Percentiles rank a stretch among this genome's conserved stretches.
Conservation (phyloP, 1,140 invertebrate genomes). For the Trichonephila clavata region DNA sequence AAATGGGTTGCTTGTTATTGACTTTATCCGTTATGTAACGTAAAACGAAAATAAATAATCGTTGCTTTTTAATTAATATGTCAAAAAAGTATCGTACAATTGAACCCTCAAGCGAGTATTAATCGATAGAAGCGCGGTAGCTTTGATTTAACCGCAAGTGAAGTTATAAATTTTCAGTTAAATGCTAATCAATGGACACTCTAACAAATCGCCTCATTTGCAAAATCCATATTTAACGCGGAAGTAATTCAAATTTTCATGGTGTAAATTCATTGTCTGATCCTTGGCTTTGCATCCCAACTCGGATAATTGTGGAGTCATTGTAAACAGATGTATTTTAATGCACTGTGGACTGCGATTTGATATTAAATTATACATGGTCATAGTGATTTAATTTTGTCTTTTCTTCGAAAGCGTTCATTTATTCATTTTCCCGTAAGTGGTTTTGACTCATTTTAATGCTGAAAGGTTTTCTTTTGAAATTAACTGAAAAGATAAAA, state of each 20-base stretch:
- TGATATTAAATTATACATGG: slow-evolving; percentile 21
- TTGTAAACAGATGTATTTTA: slow-evolving; percentile 5
- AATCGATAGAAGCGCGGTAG: neutral
- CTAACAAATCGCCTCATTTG: slow-evolving; percentile 22
- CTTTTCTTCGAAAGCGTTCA: slow-evolving; percentile 1
- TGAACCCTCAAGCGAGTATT: neutral
- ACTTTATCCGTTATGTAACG: too few relatives aligned
- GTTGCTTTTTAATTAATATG: neutral
- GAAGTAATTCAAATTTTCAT: slow-evolving; percentile 50
- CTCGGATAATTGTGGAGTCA: neutral
- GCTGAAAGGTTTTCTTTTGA: neutral
- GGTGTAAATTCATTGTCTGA: neutral
- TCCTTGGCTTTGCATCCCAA: neutral
- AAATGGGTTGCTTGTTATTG: too few relatives aligned
- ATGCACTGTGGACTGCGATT: neutral
- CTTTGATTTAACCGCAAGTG: neutral
- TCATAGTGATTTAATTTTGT: neutral
- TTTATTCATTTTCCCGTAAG: neutral
- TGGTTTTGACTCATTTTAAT: neutral
- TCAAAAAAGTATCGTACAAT: neutral
- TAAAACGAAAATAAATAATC: neutral
- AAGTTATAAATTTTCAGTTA: neutral
- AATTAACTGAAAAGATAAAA: too few relatives aligned
- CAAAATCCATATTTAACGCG: slow-evolving; percentile 45
- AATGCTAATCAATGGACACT: slow-evolving; percentile 37